These are phyloP conservation scores for Onthophagus sagittarius DNA, from an alignment of 2,888 invertebrate genomes.

Conservation along the genomic window DNA sequence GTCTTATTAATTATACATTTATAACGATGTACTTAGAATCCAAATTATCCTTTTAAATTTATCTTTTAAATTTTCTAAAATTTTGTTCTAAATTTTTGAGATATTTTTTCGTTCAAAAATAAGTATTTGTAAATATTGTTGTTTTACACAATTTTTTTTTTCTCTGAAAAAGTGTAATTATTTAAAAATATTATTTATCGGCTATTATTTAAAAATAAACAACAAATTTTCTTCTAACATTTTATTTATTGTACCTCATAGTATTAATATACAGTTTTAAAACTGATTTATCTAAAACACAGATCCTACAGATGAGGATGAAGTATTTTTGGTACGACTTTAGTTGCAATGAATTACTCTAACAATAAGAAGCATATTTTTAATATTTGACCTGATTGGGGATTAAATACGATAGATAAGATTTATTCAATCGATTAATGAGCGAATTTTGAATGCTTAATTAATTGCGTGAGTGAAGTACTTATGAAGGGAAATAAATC, in stretches of 20 bases:
- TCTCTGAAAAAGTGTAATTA: too few species aligned
- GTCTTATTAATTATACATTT: too few species aligned
- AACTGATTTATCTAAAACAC: not conserved
- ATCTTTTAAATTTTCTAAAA: too few species aligned
- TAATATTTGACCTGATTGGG: not conserved
- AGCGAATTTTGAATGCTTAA: not conserved
- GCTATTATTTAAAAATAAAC: not conserved
- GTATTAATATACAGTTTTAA: not conserved
- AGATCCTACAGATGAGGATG: not conserved
- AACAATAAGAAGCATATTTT: not conserved
- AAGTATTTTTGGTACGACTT: not conserved
- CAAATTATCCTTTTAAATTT: too few species aligned
- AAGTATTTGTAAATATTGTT: too few species aligned
- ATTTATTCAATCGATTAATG: not conserved
- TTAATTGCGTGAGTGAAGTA: not conserved
- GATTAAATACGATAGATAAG: not conserved
- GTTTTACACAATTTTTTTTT: too few species aligned
- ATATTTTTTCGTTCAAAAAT: too few species aligned
- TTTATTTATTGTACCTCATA: not conserved
- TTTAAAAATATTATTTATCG: too few species aligned
- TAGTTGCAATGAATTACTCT: not conserved
- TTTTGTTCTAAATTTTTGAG: too few species aligned
- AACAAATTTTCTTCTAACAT: not conserved
- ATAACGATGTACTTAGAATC: too few species aligned
- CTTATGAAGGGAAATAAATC: too few species aligned